Percentiles rank a stretch among this genome's conserved stretches.
phyloP scores from a whole-genome alignment of 2,888 invertebrate genomes.

The Epirrita christyi region DNA sequence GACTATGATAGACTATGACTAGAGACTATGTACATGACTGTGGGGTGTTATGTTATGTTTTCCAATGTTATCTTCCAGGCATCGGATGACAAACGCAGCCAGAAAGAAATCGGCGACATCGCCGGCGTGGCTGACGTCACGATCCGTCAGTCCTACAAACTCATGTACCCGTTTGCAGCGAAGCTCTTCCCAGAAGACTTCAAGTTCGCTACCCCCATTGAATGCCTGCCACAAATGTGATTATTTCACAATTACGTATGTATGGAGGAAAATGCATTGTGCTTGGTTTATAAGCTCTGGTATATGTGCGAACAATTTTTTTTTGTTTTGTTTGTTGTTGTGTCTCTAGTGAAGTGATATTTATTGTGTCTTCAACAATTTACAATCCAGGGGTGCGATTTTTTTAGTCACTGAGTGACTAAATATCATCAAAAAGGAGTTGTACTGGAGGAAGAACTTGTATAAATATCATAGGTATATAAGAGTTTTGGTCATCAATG shows the following conservation, averaged over 20 bases:
- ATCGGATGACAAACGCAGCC: constrained; percentile 96
- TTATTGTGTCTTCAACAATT: not conserved
- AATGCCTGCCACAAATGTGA: constrained; percentile 95
- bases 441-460: too few relatives aligned
- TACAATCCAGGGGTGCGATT: too few relatives aligned
- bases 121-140: constrained; percentile 99
- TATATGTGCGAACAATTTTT: not conserved
- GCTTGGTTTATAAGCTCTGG: not conserved
- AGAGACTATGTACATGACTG: too few relatives aligned
- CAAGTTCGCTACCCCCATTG: constrained; percentile 97
- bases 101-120: constrained; percentile 99
- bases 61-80: constrained; percentile 82
- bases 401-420: too few relatives aligned
- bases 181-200: constrained; percentile 98
- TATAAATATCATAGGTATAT: too few relatives aligned
- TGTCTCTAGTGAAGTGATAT: not conserved
- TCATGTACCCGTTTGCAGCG: constrained; percentile 97
- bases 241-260: not conserved
- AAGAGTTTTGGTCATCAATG: too few relatives aligned
- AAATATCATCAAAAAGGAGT: too few relatives aligned
- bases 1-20: too few relatives aligned
- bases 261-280: not conserved
- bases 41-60: too few relatives aligned
- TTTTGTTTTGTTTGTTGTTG: not conserved
- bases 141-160: constrained; percentile 97